Base-by-base conservation (phyloP, 2,797 vertebrate species). In the Pseudochromis fuscus region DNA sequence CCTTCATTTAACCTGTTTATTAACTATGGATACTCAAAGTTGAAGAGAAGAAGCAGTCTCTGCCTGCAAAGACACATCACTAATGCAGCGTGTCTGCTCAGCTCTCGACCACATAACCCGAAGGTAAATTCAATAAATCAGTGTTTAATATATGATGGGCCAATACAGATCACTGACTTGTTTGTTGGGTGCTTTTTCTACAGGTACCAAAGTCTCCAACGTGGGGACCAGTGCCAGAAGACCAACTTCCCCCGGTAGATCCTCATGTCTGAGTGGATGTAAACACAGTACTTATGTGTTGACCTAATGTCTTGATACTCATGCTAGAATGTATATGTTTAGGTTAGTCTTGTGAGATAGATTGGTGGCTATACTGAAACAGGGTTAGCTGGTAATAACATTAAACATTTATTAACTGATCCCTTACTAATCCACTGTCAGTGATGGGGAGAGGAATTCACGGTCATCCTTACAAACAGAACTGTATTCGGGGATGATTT, bases 141-240 rank as follows among this genome's bases (percentile, higher is more conserved):
- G 18, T 7, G 30, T 52, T 0, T 19, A 31, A 38, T 15, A 25
- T 21, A 18, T 18, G 5, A 13, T 35, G 1, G n/a, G 3, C 13
- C 3, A 5, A 13, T 25, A 31, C 25, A 45, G 1, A 31, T 7
- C 3, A 2, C 4, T 10, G 13, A 23, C 19, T 1, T 46, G 2
- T 15, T 25, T 8, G n/a, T n/a, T 42, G 19, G 0, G 4, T 21
- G n/a, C 75, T 16, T 58, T 16, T 19, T 76, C 21, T 24, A 2
- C 35, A 95, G 95, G 89, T 95, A 13, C 94, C 94, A 23, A 30
- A 69, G 58, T 70, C 4, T 42, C 49, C 94, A 49, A 93, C 93
- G 44, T 95, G 94, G 94, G 78, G 93, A 21, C 82, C 87, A 25
- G 73, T 91, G 33, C 7, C 62, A 67, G 92, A 93, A 3, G 79